Evolutionary conservation across 2,113 vertebrate genomes (phyloP).

Genomic region (Alethe diademata): DNA sequence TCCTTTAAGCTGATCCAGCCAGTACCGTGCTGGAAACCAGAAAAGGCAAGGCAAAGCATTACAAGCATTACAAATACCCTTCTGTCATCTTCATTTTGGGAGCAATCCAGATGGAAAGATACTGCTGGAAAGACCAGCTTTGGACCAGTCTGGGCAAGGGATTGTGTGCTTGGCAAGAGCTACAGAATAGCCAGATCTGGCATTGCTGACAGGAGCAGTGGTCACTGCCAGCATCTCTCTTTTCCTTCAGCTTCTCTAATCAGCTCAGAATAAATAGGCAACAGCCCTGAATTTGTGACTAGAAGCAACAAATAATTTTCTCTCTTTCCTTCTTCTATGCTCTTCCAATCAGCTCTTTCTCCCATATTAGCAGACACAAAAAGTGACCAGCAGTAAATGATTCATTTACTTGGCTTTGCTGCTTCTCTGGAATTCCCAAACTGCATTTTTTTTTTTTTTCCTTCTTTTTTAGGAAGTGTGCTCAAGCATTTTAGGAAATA

Average conservation of each 20-base stretch:
- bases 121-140: constrained; percentile 13
- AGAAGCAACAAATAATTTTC: neutral
- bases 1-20: neutral
- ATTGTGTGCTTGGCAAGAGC: constrained; percentile 25
- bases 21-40: neutral
- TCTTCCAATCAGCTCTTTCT: neutral
- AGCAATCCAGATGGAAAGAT: constrained; percentile 29
- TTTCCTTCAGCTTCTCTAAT: neutral
- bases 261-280: neutral
- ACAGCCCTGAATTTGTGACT: neutral
- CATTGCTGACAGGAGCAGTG: neutral
- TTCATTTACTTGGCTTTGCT: neutral
- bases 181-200: neutral
- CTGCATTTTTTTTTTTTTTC: neutral
- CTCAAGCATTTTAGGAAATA: neutral
- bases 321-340: neutral
- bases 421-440: neutral
- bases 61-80: constrained; percentile 33
- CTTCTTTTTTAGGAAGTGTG: neutral
- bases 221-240: neutral
- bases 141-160: neutral
- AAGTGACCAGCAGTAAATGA: neutral
- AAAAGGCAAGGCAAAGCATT: constrained; percentile 13
- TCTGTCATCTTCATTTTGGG: constrained; percentile 42
- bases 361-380: neutral